phyloP scores from a whole-genome alignment of 2,888 invertebrate genomes.

The Ichneumoninae sp. region DNA sequence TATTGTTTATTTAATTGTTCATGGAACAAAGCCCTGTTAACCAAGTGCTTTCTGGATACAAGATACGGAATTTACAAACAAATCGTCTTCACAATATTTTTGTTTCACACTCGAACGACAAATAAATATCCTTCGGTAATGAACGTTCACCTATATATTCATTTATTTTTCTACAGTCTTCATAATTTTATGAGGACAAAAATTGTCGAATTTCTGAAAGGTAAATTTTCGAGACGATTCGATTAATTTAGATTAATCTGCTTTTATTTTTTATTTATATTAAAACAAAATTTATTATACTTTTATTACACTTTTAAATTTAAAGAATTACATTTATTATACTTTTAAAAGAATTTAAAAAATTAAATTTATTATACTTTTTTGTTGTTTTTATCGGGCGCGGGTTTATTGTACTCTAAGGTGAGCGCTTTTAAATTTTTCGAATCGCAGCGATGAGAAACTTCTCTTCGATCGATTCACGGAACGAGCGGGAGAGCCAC shows the following conservation, averaged over 20 bases:
- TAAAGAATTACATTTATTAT: no score
- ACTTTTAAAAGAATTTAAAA: no score
- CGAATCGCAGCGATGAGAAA: conserved; percentile 24
- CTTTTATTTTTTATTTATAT: neutral
- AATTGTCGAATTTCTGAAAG: neutral
- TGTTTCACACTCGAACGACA: neutral
- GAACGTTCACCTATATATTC: neutral
- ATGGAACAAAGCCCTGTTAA: neutral
- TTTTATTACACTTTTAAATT: neutral
- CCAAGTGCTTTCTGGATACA: neutral
- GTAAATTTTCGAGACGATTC: neutral
- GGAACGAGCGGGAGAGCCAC: conserved; percentile 51
- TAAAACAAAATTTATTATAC: neutral
- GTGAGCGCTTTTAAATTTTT: conserved; percentile 30
- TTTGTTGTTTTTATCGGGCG: conserved; percentile 16
- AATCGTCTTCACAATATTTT: neutral
- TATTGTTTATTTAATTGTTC: neutral
- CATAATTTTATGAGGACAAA: neutral
- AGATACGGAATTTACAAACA: neutral
- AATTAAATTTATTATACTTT: neutral
- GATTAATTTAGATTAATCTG: neutral
- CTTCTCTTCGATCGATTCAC: conserved; percentile 50
- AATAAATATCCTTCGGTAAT: neutral
- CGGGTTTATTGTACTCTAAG: conserved; percentile 36
- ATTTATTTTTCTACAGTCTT: neutral